Evolutionary conservation across 2,797 vertebrate genomes (phyloP).

Genomic region (Phrynocephalus vlangalii): DNA sequence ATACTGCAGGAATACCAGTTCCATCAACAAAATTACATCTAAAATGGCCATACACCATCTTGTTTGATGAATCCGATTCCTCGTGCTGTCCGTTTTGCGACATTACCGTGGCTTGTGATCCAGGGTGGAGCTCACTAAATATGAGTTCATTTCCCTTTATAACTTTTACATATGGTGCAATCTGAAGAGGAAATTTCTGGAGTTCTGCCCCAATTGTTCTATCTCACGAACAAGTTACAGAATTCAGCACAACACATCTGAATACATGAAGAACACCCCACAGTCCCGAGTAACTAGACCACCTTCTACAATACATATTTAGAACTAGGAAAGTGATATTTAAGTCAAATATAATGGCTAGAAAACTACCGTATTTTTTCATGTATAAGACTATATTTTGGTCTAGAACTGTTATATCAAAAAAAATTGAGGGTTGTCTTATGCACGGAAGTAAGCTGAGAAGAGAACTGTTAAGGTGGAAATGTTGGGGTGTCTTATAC

Average conservation of each 20-base stretch:
- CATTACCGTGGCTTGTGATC: neutral
- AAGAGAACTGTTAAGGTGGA: too few relatives aligned
- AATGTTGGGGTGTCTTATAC: too few relatives aligned
- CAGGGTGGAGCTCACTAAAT: too few relatives aligned
- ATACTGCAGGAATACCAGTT: neutral
- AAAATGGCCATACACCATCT: neutral
- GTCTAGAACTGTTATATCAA: too few relatives aligned
- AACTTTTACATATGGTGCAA: neutral
- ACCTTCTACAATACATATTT: neutral
- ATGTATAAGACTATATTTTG: too few relatives aligned
- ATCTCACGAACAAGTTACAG: neutral
- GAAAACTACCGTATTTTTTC: too few relatives aligned
- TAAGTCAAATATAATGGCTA: neutral
- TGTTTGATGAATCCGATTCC: neutral
- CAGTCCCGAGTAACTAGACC: too few relatives aligned
- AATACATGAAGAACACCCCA: neutral
- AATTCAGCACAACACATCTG: neutral
- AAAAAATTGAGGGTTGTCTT: too few relatives aligned
- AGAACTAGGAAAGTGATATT: neutral
- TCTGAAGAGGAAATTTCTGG: neutral
- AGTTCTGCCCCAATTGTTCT: neutral
- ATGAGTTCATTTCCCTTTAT: neutral
- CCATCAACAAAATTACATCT: too few relatives aligned
- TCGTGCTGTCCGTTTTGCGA: neutral
- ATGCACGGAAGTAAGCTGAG: too few relatives aligned